Conservation (phyloP, 1,140 invertebrate genomes). For the Pseudomyrmex dendroicus region DNA sequence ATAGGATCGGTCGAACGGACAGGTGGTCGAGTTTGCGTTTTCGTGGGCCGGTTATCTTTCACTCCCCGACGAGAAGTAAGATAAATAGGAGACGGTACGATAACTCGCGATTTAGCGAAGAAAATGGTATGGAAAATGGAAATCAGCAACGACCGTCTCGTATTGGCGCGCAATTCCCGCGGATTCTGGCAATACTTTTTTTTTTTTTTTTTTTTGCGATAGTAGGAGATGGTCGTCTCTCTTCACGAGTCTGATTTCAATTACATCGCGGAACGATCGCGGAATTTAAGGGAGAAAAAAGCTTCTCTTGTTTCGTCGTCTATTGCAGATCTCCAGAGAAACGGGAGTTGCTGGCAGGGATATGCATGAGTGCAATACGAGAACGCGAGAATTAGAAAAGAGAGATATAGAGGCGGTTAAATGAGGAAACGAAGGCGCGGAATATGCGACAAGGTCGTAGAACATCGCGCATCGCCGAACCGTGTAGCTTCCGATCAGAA, state of each 20-base stretch:
- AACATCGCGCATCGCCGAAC: neutral
- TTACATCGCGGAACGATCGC: slow-evolving; percentile 34
- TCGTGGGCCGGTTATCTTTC: slow-evolving; percentile 32
- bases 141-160: neutral
- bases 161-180: neutral
- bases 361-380: slow-evolving; percentile 5
- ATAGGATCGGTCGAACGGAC: slow-evolving; percentile 42
- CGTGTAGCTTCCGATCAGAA: slow-evolving; percentile 44
- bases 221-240: neutral
- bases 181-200: neutral
- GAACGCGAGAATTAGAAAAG: neutral
- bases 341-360: neutral
- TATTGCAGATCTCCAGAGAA: neutral
- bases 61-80: slow-evolving; percentile 2
- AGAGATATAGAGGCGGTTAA: neutral
- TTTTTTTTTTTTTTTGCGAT: neutral
- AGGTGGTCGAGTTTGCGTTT: slow-evolving; percentile 40
- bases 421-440: slow-evolving; percentile 3
- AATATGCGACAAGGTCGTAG: slow-evolving; percentile 24
- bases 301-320: too few species aligned
- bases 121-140: slow-evolving; percentile 17
- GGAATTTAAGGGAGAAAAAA: neutral
- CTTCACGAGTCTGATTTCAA: neutral
- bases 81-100: slow-evolving; percentile 51
- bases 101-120: slow-evolving; percentile 38